Base-by-base conservation (phyloP, 2,888 invertebrate species). In the Euspilapteryx auroguttella region DNA sequence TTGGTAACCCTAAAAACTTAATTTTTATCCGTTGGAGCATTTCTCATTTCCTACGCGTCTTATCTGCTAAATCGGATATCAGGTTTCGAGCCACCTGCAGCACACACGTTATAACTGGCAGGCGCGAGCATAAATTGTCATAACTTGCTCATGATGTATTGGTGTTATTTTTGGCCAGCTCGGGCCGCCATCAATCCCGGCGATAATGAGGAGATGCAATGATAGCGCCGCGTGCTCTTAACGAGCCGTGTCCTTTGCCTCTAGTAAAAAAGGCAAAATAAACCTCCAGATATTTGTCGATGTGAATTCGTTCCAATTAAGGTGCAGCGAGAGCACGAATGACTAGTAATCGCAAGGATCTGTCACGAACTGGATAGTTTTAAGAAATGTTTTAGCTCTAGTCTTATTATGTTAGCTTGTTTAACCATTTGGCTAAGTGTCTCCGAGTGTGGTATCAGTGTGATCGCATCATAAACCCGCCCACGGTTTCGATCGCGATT, bases 301-400 rank as follows among this genome's bases (percentile, higher is more conserved):
- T 21, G 12, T 40, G 34, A 31, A 48, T 43, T 47, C 46, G 47
- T 49, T 56, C 66, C 68, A 69, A 68, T 68, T 69, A 68, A 51
- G 42, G 55, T 45, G 49, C 50, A 47, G 50, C 45, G 49, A 45
- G 48, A 52, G 47, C 63, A 63, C 65, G 64, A 62, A 44, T 45
- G 42, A 33, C 37, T 35, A 42, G 42, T 49, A 53, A 59, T 62
- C 64, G 61, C 57, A 50, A 27, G 32, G 32, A 47, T 45, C 45
- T 43, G 45, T 47, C 47, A 47, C 47, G 45, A 45, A 31, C 34
- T 23, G n/a, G 12, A 15, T 17, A 17, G 8, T 17, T 17, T 8
- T 17, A 5, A 17, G 5, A 17, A 17, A 17, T 25, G 29, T 28
- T 15, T 13, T 21, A 13, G n/a, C 14, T 27, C 30, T 11, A 25